phyloP scores from a whole-genome alignment of 2,888 invertebrate species.

The Dorcus hopei region DNA sequence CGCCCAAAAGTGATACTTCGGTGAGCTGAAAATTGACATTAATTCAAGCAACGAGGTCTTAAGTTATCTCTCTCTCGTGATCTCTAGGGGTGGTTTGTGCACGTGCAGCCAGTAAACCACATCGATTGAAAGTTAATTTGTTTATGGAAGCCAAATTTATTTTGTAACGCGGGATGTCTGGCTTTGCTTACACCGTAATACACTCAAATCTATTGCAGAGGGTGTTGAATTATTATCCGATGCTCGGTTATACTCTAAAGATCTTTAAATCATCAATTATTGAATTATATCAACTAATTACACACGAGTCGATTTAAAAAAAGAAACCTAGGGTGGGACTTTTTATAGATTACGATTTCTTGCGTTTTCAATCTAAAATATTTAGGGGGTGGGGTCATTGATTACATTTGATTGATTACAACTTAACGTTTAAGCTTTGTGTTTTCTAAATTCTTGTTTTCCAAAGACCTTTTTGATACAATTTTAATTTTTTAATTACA shows the following conservation, averaged over 20 bases:
- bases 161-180: conserved; percentile 13
- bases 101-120: conserved; percentile 6
- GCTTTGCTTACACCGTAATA: conserved; percentile 13
- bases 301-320: no score
- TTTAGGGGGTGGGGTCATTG: no score
- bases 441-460: no score
- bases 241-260: neutral
- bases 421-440: no score
- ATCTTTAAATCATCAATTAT: neutral
- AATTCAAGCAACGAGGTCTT: neutral
- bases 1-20: conserved; percentile 41
- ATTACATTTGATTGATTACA: no score
- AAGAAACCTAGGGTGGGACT: no score
- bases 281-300: no score
- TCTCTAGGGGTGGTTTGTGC: neutral
- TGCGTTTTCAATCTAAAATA: no score
- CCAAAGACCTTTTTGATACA: no score
- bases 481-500: no score
- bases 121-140: conserved; percentile 13
- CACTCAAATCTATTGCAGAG: conserved; percentile 11
- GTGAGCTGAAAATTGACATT: conserved; percentile 33
- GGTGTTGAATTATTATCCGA: conserved; percentile 2
- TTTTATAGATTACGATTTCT: no score
- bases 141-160: conserved; percentile 14
- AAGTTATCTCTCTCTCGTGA: neutral